A percentile compares a stretch with the other conserved stretches of the same genome.
phyloP scores from a whole-genome alignment of 1,140 invertebrate genomes.

The Campoletis sonorensis region DNA sequence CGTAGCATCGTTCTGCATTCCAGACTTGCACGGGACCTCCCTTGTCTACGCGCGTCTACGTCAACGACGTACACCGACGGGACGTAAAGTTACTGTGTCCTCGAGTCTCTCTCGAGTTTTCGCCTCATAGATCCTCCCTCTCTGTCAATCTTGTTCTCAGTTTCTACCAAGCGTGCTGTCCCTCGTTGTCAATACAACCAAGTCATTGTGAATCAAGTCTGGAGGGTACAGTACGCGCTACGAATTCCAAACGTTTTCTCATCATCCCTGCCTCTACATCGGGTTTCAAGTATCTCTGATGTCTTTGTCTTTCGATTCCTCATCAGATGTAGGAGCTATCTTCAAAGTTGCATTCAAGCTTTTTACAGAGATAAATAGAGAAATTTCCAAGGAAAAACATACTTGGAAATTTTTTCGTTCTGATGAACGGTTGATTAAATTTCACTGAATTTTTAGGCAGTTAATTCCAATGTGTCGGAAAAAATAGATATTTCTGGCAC shows the following conservation, averaged over 20 bases:
- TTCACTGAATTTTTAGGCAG: too few species aligned
- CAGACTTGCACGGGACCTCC: conserved; percentile 30
- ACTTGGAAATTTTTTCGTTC: too few species aligned
- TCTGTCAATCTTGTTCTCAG: not conserved
- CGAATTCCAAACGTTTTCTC: conserved; percentile 57
- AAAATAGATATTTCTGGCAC: too few species aligned
- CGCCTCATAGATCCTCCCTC: not conserved
- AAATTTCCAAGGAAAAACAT: too few species aligned
- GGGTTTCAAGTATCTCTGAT: not conserved
- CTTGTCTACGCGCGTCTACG: conserved; percentile 52
- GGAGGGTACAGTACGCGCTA: conserved; percentile 45
- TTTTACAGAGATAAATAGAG: too few species aligned
- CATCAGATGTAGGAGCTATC: not conserved
- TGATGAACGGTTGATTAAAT: too few species aligned
- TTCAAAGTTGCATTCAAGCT: too few species aligned
- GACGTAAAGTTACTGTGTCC: conserved; percentile 30
- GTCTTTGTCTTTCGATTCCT: not conserved
- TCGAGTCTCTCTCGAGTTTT: conserved; percentile 12
- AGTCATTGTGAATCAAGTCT: conserved; percentile 58
- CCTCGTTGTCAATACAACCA: conserved; percentile 39
- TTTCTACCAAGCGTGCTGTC: not conserved
- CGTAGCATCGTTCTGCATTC: conserved; percentile 55
- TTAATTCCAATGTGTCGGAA: too few species aligned
- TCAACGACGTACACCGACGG: conserved; percentile 35
- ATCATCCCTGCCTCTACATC: not conserved